Evolutionary conservation across 2,888 invertebrate genomes (phyloP).

Genomic region (Drosophila sordidapex): DNA sequence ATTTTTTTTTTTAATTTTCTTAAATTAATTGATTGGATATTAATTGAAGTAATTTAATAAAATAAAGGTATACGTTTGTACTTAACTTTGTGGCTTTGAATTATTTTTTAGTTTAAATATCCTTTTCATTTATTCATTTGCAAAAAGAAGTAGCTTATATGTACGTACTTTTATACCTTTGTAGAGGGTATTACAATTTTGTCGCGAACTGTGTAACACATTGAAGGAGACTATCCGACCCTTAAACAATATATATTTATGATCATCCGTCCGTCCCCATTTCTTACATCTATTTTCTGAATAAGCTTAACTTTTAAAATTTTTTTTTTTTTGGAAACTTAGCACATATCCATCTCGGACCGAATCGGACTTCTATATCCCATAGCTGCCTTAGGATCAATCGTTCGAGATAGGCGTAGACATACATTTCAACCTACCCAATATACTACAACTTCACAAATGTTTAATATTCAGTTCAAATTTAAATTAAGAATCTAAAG

Average conservation of each 20-base stretch:
- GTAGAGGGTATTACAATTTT: no score
- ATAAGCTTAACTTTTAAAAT: not conserved
- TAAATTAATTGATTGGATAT: conserved; percentile 4
- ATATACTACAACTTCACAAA: not conserved
- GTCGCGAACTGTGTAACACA: no score
- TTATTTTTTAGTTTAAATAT: not conserved
- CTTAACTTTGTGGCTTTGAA: not conserved
- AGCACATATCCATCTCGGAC: not conserved
- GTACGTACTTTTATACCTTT: not conserved
- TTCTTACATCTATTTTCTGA: not conserved
- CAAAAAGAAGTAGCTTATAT: not conserved
- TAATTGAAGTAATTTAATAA: not conserved
- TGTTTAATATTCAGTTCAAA: not conserved
- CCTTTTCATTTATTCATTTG: not conserved
- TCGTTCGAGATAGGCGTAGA: no score
- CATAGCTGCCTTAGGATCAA: not conserved
- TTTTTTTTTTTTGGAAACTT: not conserved
- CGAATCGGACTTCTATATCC: not conserved
- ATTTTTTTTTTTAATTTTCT: conserved; percentile 3
- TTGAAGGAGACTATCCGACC: not conserved
- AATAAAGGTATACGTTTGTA: not conserved
- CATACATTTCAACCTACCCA: not conserved
- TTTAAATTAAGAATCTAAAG: not conserved
- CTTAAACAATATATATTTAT: not conserved
- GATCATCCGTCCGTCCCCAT: not conserved